Evolutionary conservation across 2,888 invertebrate genomes (phyloP).

Genomic region (Cyclophora punctaria): DNA sequence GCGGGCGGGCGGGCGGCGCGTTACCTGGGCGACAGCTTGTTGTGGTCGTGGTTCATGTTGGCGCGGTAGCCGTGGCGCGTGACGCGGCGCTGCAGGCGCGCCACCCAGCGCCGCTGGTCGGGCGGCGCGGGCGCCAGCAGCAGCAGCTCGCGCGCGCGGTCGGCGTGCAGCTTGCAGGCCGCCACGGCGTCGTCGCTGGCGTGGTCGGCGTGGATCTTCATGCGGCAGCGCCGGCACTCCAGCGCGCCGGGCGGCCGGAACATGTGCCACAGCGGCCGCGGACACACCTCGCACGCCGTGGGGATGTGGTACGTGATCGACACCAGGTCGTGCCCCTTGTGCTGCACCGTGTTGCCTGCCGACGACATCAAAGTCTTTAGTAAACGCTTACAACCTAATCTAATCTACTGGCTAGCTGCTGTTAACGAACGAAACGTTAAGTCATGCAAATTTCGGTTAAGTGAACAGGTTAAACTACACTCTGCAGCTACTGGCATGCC

Average conservation of each 20-base stretch:
- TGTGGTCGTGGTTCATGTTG: constrained; percentile 78
- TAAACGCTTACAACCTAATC: too few species aligned
- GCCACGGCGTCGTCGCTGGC: constrained; percentile 88
- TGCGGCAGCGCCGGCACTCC: constrained; percentile 96
- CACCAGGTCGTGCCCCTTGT: constrained; percentile 97
- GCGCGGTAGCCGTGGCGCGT: constrained; percentile 96
- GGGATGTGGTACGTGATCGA: constrained; percentile 98
- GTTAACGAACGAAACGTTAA: too few species aligned
- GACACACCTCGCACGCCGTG: constrained; percentile 97
- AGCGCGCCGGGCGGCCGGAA: constrained; percentile 97
- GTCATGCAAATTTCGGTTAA: too few species aligned
- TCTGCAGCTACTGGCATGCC: too few species aligned
- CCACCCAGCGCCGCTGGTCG: constrained; percentile 95
- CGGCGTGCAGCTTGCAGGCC: constrained; percentile 97
- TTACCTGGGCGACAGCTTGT: constrained; percentile 44
- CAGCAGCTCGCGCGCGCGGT: constrained; percentile 96
- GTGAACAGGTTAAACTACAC: too few species aligned
- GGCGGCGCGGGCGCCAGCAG: constrained; percentile 89
- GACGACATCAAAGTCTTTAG: too few species aligned
- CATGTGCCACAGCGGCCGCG: constrained; percentile 97
- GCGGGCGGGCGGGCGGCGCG: constrained; percentile 83
- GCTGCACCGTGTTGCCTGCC: constrained; percentile 78
- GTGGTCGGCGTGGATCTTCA: constrained; percentile 98
- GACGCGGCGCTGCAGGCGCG: constrained; percentile 91
- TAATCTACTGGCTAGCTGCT: too few species aligned